Conservation (phyloP, 2,113 vertebrate genomes). For the Petrocephalus microphthalmus region DNA sequence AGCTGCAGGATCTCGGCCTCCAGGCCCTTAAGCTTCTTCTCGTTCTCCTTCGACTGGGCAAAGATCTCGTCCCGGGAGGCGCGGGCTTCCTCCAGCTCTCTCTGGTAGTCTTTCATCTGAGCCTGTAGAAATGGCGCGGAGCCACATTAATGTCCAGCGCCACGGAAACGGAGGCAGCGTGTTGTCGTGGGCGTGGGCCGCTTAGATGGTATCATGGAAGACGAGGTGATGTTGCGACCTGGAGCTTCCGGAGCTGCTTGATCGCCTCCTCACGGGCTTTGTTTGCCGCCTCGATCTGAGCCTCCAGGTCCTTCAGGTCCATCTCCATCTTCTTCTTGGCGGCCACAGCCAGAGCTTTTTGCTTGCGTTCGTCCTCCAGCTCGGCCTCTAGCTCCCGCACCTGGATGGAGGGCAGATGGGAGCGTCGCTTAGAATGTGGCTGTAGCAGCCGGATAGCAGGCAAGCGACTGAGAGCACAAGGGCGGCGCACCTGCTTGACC, state of each 20-base stretch:
- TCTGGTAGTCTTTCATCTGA: constrained; percentile 95
- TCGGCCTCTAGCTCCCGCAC: constrained; percentile 92
- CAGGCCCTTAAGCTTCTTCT: constrained; percentile 88
- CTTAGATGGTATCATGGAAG: not conserved
- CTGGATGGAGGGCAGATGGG: constrained; percentile 44
- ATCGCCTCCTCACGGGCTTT: constrained; percentile 90
- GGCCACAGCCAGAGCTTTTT: constrained; percentile 80
- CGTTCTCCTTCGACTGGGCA: constrained; percentile 89
- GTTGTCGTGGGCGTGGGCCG: not conserved
- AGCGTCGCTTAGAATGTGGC: not conserved
- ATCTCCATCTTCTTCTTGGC: constrained; percentile 96
- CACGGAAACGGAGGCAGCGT: not conserved
- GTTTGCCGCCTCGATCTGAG: constrained; percentile 85
- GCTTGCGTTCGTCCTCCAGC: constrained; percentile 92
- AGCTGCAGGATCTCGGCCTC: constrained; percentile 93
- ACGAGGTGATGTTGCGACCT: constrained; percentile 60
- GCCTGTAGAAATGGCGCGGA: constrained; percentile 55
- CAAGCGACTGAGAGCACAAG: not conserved
- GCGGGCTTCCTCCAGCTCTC: constrained; percentile 89
- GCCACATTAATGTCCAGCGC: too few relatives aligned
- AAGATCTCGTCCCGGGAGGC: constrained; percentile 94
- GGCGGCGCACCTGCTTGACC: constrained; percentile 76
- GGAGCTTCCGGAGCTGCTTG: constrained; percentile 88
- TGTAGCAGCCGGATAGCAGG: not conserved
- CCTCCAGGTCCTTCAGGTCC: constrained; percentile 89